A percentile compares a stretch with the other conserved stretches of the same genome.
Conservation (phyloP, 2,113 vertebrate genomes). For the Tiliqua scincoides region DNA sequence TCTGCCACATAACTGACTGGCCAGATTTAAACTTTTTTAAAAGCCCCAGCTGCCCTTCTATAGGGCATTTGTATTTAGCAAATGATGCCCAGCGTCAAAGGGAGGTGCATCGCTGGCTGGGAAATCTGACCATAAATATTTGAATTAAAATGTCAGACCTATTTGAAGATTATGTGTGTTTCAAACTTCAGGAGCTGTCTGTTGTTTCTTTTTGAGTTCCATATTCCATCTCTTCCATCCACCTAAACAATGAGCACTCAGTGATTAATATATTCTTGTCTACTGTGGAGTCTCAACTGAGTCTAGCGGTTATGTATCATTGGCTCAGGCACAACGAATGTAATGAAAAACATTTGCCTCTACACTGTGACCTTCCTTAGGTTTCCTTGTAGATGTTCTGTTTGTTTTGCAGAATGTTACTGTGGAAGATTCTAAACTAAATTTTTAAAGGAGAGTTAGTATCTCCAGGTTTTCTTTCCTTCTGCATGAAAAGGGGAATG, state of each 20-base stretch:
- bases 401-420: neutral
- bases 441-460: neutral
- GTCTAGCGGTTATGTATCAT: neutral
- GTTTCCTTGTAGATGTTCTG: neutral
- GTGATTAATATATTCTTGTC: neutral
- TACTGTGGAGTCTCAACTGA: constrained; percentile 6
- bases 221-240: neutral
- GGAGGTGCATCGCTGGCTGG: neutral
- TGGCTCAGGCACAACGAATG: neutral
- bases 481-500: neutral
- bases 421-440: neutral
- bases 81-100: too few species aligned
- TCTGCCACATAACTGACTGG: neutral
- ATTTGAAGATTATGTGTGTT: neutral
- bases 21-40: neutral
- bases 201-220: neutral
- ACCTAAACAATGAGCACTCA: neutral
- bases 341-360: constrained; percentile 6
- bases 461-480: neutral
- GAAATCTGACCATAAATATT: neutral
- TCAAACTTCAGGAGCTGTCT: neutral
- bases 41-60: neutral
- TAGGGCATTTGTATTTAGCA: neutral
- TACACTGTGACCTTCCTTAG: neutral
- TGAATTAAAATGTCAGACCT: neutral